Evolutionary conservation across 2,797 vertebrate species (phyloP).

Genomic region (Helicolenus hilgendorfi): DNA sequence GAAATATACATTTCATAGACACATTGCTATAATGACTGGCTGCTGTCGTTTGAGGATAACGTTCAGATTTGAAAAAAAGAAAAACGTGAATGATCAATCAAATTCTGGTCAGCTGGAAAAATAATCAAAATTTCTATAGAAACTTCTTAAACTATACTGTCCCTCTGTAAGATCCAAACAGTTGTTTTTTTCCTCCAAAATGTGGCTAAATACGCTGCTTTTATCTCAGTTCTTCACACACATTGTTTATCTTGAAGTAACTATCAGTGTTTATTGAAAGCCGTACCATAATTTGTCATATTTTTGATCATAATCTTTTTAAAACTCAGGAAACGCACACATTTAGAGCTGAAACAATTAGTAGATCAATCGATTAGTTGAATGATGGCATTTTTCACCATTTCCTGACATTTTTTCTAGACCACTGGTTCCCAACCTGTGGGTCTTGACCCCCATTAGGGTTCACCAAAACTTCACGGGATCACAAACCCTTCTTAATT

Average conservation of each 20-base stretch:
- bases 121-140: not conserved
- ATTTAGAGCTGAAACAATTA: not conserved
- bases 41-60: not conserved
- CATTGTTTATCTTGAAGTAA: no score
- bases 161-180: not conserved
- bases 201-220: no score
- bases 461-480: no score
- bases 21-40: not conserved
- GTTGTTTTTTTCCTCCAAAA: no score
- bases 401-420: not conserved
- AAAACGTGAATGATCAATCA: not conserved
- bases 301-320: not conserved
- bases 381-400: not conserved
- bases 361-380: not conserved
- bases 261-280: no score
- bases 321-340: not conserved
- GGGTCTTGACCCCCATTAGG: no score
- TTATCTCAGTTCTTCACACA: no score
- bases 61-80: not conserved
- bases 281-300: no score
- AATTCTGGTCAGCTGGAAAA: not conserved
- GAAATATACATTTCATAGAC: not conserved
- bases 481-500: no score
- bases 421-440: no score
- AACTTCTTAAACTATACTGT: not conserved